These are phyloP conservation scores for Pantherophis guttatus DNA, from an alignment of 2,113 vertebrate genomes.

Conservation along the genomic window DNA sequence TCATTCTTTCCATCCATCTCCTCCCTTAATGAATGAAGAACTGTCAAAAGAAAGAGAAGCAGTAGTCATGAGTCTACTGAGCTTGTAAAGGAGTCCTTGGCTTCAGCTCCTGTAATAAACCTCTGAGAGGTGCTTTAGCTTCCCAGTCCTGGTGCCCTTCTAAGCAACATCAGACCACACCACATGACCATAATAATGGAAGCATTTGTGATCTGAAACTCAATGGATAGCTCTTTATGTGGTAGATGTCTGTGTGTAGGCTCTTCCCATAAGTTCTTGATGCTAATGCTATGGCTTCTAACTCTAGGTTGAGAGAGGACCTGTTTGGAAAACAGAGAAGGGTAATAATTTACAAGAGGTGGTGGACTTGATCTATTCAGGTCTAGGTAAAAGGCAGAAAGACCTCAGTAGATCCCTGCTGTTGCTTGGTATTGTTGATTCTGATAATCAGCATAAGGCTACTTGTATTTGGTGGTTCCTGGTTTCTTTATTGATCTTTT, in stretches of 20 bases:
- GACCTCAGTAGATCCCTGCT: background rate
- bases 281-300: background rate
- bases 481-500: background rate
- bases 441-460: background rate
- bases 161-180: conserved; percentile 16
- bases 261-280: background rate
- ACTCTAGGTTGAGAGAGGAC: background rate
- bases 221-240: background rate
- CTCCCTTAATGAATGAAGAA: background rate
- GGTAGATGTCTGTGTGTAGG: no score
- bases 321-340: background rate
- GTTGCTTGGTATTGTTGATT: background rate
- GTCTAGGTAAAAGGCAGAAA: background rate
- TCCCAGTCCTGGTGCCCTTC: background rate
- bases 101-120: conserved; percentile 10
- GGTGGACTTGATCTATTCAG: background rate
- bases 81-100: background rate
- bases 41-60: conserved; percentile 29
- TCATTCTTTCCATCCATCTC: background rate
- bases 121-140: conserved; percentile 2
- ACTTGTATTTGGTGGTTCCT: background rate
- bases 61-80: background rate
- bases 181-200: conserved; percentile 19
- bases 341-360: background rate
- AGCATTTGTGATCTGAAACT: background rate